Evolutionary conservation across 1,140 invertebrate genomes (phyloP).

Genomic region (Drosophila subpulchrella): DNA sequence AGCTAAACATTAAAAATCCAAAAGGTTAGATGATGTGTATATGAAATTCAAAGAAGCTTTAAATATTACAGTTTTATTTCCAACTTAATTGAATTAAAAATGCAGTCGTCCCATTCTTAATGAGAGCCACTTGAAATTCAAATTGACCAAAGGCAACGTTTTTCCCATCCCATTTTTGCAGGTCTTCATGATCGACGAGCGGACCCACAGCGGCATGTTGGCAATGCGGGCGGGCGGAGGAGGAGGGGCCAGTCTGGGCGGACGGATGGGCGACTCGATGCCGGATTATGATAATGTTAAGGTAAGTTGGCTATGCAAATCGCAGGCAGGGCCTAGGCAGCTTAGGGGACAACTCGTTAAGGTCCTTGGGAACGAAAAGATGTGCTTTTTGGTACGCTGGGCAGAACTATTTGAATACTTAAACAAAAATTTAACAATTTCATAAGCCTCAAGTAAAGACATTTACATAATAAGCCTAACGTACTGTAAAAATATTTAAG

Average conservation of each 20-base stretch:
- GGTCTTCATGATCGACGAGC: slow-evolving; percentile 85
- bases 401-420: slow-evolving; percentile 69
- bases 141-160: neutral
- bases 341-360: slow-evolving; percentile 21
- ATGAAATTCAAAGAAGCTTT: too few species aligned
- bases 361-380: slow-evolving; percentile 59
- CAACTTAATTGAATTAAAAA: slow-evolving; percentile 17
- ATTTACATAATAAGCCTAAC: too few species aligned
- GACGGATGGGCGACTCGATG: slow-evolving; percentile 83
- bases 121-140: slow-evolving; percentile 1
- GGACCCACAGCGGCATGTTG: slow-evolving; percentile 73
- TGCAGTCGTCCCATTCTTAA: slow-evolving; percentile 4
- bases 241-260: slow-evolving; percentile 63
- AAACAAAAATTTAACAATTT: slow-evolving; percentile 27
- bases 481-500: too few species aligned
- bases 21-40: too few species aligned
- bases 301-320: slow-evolving; percentile 85
- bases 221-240: slow-evolving; percentile 73
- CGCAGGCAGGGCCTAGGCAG: neutral
- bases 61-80: neutral
- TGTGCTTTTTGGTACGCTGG: slow-evolving; percentile 21
- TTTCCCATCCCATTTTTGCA: slow-evolving; percentile 15
- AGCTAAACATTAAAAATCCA: too few species aligned
- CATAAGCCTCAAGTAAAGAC: too few species aligned
- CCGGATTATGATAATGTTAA: slow-evolving; percentile 87